Conservation (phyloP, 2,113 vertebrate species). For the Gasterosteus nipponicus region DNA sequence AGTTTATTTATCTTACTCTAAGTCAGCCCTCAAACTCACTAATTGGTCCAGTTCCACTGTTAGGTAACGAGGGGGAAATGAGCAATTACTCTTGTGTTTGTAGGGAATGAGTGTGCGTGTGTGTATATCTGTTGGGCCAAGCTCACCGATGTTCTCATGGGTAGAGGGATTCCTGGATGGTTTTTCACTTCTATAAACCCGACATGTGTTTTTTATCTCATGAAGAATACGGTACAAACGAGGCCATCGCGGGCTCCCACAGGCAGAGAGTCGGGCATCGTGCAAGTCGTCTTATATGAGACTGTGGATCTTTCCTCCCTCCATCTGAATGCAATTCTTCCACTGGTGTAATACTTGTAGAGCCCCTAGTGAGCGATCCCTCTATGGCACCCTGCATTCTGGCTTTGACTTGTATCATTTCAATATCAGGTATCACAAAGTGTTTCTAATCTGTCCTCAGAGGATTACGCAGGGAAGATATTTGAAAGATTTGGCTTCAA, state of each 20-base stretch:
- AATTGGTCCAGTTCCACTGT: conserved; percentile 85
- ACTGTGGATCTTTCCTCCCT: conserved; percentile 31
- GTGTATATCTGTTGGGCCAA: conserved; percentile 19
- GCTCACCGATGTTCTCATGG: conserved; percentile 44
- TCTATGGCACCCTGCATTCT: conserved; percentile 64
- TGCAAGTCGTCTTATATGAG: conserved; percentile 43
- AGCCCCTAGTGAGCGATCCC: conserved; percentile 60
- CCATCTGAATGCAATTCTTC: conserved; percentile 37
- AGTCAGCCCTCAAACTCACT: conserved; percentile 83
- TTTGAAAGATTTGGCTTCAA: conserved; percentile 50
- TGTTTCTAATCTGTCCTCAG: conserved; percentile 62
- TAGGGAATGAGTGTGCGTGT: conserved; percentile 58
- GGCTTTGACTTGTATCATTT: conserved; percentile 69
- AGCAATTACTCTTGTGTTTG: conserved; percentile 83
- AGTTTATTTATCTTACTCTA: conserved; percentile 86
- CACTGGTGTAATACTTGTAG: conserved; percentile 42
- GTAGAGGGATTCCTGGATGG: conserved; percentile 52
- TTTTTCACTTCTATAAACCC: conserved; percentile 56
- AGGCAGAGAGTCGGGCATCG: conserved; percentile 31
- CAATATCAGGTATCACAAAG: conserved; percentile 67
- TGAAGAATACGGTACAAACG: conserved; percentile 40
- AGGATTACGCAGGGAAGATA: conserved; percentile 46
- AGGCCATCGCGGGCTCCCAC: conserved; percentile 28
- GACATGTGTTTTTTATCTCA: conserved; percentile 67
- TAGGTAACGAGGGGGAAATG: conserved; percentile 85